Percentiles rank a stretch among this genome's conserved stretches.
Evolutionary conservation across 1,140 invertebrate species (phyloP).

Genomic region (Zaprionus lachaisei): DNA sequence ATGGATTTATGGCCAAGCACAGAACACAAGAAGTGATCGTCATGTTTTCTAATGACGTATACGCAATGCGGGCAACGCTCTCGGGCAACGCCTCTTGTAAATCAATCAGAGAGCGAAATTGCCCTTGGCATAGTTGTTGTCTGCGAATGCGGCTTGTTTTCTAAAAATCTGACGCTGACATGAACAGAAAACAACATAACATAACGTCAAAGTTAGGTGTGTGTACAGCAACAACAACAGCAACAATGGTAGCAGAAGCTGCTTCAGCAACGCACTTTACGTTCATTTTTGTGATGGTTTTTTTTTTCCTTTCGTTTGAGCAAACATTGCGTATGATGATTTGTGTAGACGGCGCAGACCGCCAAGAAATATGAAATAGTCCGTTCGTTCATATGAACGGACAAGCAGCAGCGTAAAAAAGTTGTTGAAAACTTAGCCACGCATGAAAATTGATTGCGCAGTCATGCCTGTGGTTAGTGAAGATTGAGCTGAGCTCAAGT

Average conservation of each 20-base stretch:
- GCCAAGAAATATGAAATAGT: constrained; percentile 63
- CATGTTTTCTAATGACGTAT: constrained; percentile 61
- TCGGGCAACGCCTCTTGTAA: constrained; percentile 58
- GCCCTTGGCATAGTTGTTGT: constrained; percentile 67
- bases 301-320: constrained; percentile 24
- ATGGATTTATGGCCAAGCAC: constrained; percentile 13
- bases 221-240: constrained; percentile 7
- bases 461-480: constrained; percentile 21
- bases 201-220: constrained; percentile 38
- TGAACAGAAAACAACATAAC: constrained; percentile 26
- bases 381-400: constrained; percentile 43
- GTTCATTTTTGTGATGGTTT: constrained; percentile 24
- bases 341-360: constrained; percentile 67
- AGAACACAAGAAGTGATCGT: constrained; percentile 21
- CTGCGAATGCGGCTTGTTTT: constrained; percentile 21
- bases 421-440: constrained; percentile 46
- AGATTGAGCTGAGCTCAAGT: neutral
- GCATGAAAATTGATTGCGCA: constrained; percentile 55
- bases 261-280: constrained; percentile 59
- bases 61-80: constrained; percentile 56
- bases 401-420: constrained; percentile 25
- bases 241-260: constrained; percentile 33
- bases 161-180: constrained; percentile 27
- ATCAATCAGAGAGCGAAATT: constrained; percentile 79
- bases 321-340: constrained; percentile 74